These are phyloP conservation scores for Myotis davidii DNA, from an alignment of 2,113 vertebrate genomes.

Conservation along the genomic window DNA sequence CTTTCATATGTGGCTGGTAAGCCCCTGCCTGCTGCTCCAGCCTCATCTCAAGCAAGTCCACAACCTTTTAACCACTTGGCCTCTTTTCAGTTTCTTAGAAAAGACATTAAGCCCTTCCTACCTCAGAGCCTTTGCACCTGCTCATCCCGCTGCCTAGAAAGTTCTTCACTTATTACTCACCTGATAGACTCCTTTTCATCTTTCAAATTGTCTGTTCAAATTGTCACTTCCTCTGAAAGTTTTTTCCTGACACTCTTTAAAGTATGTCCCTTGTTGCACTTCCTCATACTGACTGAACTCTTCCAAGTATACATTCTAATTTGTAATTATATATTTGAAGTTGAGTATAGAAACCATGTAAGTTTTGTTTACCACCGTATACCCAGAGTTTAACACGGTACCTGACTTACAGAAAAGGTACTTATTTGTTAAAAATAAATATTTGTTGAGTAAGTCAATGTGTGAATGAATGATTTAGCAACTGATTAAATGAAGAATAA, in stretches of 20 bases:
- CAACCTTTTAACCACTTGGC: background rate
- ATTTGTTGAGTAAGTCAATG: background rate
- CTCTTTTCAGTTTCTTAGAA: background rate
- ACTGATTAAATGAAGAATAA: background rate
- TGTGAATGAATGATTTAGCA: constrained; percentile 22
- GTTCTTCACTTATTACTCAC: background rate
- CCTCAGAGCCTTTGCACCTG: background rate
- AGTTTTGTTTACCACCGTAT: background rate
- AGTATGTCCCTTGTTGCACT: background rate
- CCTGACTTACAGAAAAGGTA: background rate
- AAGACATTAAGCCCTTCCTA: background rate
- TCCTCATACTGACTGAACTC: constrained; percentile 6
- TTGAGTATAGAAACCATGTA: background rate
- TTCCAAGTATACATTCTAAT: background rate
- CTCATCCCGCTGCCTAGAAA: background rate
- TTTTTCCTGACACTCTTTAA: background rate
- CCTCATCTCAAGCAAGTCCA: background rate
- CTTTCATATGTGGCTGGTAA: background rate
- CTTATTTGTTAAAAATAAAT: background rate
- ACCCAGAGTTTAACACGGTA: background rate
- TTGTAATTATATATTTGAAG: background rate
- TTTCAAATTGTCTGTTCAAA: background rate
- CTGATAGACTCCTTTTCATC: background rate
- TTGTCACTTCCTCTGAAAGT: background rate
- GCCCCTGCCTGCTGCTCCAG: background rate